Percentiles rank a stretch among this genome's conserved stretches.
Conservation (phyloP, 92 coral and sea anemone genomes). For the Phenganax stokvisi region DNA sequence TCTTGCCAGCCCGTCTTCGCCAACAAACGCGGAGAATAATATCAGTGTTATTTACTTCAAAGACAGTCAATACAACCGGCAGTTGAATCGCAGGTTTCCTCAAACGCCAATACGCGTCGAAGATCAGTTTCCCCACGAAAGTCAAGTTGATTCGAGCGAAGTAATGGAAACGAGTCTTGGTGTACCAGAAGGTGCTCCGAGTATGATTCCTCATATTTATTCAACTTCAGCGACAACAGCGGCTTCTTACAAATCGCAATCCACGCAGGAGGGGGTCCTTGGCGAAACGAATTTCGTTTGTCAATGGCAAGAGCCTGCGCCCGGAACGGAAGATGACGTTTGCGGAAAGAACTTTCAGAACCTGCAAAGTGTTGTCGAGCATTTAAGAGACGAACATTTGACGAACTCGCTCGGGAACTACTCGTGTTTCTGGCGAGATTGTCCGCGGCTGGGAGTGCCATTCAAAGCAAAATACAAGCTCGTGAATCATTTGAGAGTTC, state of each 20-base stretch:
- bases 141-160: constrained; percentile 12
- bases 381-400: constrained; percentile 80
- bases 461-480: constrained; percentile 98
- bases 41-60: constrained; percentile 37
- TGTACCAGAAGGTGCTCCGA: constrained; percentile 34
- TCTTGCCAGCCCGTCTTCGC: neutral
- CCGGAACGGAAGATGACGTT: constrained; percentile 52
- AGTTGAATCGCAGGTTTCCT: constrained; percentile 38
- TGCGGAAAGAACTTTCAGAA: constrained; percentile 81
- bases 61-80: constrained; percentile 29
- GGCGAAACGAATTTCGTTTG: constrained; percentile 49
- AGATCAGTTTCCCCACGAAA: neutral
- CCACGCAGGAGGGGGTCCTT: constrained; percentile 30
- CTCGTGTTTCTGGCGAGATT: constrained; percentile 89
- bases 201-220: constrained; percentile 40
- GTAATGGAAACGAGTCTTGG: constrained; percentile 10
- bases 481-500: constrained; percentile 90
- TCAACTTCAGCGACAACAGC: constrained; percentile 17
- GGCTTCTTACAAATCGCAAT: constrained; percentile 17
- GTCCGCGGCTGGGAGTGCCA: constrained; percentile 84
- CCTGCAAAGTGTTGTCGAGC: constrained; percentile 79
- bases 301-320: constrained; percentile 63
- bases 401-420: constrained; percentile 62
- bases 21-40: constrained; percentile 19
- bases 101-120: constrained; percentile 40